A percentile compares a stretch with the other conserved stretches of the same genome.
phyloP scores from a whole-genome alignment of 1,140 invertebrate species.

The Danaus melanippus region DNA sequence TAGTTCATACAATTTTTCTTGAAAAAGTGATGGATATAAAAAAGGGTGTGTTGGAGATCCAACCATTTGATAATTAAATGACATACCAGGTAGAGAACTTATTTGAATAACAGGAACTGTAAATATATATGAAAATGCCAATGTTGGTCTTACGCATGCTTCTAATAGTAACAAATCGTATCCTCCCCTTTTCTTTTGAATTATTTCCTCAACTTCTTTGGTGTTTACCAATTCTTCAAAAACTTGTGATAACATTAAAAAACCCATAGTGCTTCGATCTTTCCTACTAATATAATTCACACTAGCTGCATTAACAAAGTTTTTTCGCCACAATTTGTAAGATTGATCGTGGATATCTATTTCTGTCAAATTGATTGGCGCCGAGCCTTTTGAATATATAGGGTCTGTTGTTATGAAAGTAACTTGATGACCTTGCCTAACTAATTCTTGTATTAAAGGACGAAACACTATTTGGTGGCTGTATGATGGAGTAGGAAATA shows the following conservation, averaged over 20 bases:
- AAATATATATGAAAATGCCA: slow-evolving; percentile 27
- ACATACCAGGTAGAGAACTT: slow-evolving; percentile 25
- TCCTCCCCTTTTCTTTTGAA: slow-evolving; percentile 23
- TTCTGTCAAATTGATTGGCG: slow-evolving; percentile 52
- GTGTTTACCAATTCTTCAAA: slow-evolving; percentile 21
- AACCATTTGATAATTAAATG: slow-evolving; percentile 11
- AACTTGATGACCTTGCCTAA: slow-evolving; percentile 61
- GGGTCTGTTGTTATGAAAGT: slow-evolving; percentile 46
- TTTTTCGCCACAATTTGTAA: slow-evolving; percentile 39
- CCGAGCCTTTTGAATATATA: slow-evolving; percentile 13
- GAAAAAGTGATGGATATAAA: slow-evolving; percentile 14
- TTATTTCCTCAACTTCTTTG: slow-evolving; percentile 23
- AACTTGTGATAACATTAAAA: background rate
- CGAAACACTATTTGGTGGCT: slow-evolving; percentile 68
- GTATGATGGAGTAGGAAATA: slow-evolving; percentile 57
- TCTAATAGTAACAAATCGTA: slow-evolving; percentile 33
- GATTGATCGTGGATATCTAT: slow-evolving; percentile 43
- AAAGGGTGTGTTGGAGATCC: slow-evolving; percentile 21
- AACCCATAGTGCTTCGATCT: background rate
- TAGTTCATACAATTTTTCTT: slow-evolving; percentile 21
- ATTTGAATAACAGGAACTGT: slow-evolving; percentile 32
- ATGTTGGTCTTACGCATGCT: slow-evolving; percentile 13
- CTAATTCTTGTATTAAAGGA: slow-evolving; percentile 47
- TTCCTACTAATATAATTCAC: no score
- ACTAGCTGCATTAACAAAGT: no score